phyloP scores from a whole-genome alignment of 37 sponge, comb jelly and placozoan species.

The Crambe crambe region DNA sequence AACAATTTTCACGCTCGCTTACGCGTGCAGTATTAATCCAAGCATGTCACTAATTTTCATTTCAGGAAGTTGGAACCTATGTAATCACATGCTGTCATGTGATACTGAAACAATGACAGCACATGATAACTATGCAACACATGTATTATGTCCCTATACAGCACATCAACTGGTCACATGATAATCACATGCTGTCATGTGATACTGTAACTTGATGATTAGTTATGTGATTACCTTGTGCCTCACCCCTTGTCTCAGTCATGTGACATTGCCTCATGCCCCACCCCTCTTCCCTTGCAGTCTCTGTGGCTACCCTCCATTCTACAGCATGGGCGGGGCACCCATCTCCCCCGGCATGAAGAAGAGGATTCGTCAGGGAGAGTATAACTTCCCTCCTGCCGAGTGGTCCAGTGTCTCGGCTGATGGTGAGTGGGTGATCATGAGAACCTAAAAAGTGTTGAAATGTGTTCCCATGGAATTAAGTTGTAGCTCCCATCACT shows the following conservation, averaged over 20 bases:
- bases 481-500: background rate
- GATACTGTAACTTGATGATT: no score
- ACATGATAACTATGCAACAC: no score
- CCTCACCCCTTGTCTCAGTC: no score
- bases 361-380: slow-evolving; percentile 90
- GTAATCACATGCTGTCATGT: no score
- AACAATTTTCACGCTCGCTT: no score
- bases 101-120: no score
- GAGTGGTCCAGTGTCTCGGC: slow-evolving; percentile 88
- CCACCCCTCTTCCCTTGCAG: slow-evolving; percentile 40
- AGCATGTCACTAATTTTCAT: no score
- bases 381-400: slow-evolving; percentile 89
- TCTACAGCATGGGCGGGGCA: slow-evolving; percentile 90
- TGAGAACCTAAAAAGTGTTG: background rate
- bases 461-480: background rate
- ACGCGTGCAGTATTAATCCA: no score
- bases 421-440: slow-evolving; percentile 33
- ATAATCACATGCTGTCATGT: background rate
- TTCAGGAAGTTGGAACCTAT: no score
- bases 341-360: slow-evolving; percentile 98
- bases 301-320: slow-evolving; percentile 96
- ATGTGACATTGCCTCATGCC: no score
- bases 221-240: no score
- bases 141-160: no score
- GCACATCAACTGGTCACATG: background rate